A percentile compares a stretch with the other conserved stretches of the same genome.
Conservation (phyloP, 92 coral and sea anemone species). For the Blastomussa wellsi region DNA sequence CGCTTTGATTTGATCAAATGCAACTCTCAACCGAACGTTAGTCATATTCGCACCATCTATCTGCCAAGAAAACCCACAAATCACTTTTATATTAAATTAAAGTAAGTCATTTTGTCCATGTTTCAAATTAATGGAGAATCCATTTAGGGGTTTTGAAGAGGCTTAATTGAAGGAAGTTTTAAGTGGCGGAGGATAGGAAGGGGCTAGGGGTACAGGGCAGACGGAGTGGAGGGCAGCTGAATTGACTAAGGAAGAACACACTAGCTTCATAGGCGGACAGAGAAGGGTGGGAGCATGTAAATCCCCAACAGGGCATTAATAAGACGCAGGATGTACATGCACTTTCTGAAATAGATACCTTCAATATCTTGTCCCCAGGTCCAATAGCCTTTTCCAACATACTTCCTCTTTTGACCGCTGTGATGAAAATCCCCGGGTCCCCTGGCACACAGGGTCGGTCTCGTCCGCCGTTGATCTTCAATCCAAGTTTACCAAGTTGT, state of each 20-base stretch:
- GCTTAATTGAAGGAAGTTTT: not conserved
- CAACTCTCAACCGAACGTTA: slow-evolving; percentile 61
- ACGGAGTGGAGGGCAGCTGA: no score
- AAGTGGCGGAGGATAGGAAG: not conserved
- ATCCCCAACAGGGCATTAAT: not conserved
- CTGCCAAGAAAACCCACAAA: slow-evolving; percentile 19
- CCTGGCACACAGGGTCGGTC: slow-evolving; percentile 86
- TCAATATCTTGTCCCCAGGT: slow-evolving; percentile 83
- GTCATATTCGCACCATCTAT: slow-evolving; percentile 68
- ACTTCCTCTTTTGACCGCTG: slow-evolving; percentile 73
- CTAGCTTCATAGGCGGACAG: no score
- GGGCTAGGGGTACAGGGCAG: no score
- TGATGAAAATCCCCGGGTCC: slow-evolving; percentile 84
- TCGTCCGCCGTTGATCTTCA: slow-evolving; percentile 85
- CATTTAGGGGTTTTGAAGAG: not conserved
- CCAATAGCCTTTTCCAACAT: slow-evolving; percentile 58
- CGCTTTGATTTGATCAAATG: slow-evolving; percentile 59
- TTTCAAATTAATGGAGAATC: not conserved
- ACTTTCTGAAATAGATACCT: slow-evolving; percentile 32
- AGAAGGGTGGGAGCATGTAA: not conserved
- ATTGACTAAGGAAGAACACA: no score
- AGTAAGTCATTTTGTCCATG: not conserved
- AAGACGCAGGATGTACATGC: not conserved
- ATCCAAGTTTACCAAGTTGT: slow-evolving; percentile 75
- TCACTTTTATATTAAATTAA: not conserved